These are phyloP conservation scores for Empidonax alnorum DNA, from an alignment of 2,113 vertebrate genomes.

Conservation along the genomic window DNA sequence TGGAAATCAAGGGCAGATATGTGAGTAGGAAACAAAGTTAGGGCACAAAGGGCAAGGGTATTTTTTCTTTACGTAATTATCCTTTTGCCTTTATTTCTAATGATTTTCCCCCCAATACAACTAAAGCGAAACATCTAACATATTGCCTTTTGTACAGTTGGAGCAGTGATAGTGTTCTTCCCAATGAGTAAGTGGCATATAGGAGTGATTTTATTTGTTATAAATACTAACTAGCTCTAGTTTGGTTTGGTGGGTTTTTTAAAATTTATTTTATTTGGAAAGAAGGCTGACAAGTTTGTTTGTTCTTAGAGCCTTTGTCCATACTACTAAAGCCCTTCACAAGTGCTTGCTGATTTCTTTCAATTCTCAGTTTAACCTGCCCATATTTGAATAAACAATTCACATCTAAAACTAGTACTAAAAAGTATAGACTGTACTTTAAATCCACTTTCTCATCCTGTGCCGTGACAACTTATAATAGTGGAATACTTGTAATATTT, in stretches of 20 bases:
- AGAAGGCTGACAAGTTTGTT: background rate
- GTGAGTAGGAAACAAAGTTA: constrained; percentile 8
- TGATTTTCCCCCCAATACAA: background rate
- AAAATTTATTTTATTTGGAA: background rate
- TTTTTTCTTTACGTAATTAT: constrained; percentile 52
- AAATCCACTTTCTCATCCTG: background rate
- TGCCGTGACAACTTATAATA: background rate
- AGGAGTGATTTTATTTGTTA: background rate
- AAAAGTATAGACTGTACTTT: background rate
- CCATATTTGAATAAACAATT: background rate
- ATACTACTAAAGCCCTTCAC: background rate
- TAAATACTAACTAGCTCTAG: background rate
- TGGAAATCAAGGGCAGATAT: background rate
- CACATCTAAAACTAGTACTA: background rate
- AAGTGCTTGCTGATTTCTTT: background rate
- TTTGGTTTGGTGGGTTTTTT: background rate
- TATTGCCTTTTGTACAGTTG: background rate
- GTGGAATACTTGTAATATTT: background rate
- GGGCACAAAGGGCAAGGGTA: background rate
- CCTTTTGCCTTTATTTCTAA: constrained; percentile 43
- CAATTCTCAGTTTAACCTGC: background rate
- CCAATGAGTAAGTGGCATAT: background rate
- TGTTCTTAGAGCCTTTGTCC: background rate
- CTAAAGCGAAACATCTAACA: constrained; percentile 3
- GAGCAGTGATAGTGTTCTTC: background rate